Conservation (phyloP, 1,140 invertebrate genomes). For the Luehdorfia chinensis region DNA sequence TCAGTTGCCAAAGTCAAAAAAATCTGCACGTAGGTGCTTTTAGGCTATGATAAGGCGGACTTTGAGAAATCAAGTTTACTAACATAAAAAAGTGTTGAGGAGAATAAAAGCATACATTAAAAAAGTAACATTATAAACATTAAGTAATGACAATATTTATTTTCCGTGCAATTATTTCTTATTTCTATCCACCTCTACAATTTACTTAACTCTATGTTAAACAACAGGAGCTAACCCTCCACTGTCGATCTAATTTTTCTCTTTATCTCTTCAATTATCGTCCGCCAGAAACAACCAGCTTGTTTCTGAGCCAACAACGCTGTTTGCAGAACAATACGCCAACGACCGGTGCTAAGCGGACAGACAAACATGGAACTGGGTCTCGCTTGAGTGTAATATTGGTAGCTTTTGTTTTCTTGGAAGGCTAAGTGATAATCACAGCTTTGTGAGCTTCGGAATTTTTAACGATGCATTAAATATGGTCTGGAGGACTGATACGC, state of each 20-base stretch:
- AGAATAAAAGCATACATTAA: too few relatives aligned
- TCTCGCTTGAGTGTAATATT: conserved; percentile 47
- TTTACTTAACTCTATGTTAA: too few relatives aligned
- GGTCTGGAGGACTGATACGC: background rate
- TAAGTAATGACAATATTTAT: too few relatives aligned
- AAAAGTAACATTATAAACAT: too few relatives aligned
- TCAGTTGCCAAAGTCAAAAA: too few relatives aligned
- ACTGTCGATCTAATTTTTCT: conserved; percentile 42
- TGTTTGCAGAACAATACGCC: conserved; percentile 38
- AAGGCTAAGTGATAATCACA: conserved; percentile 19
- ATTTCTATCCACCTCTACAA: too few relatives aligned
- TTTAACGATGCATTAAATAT: background rate
- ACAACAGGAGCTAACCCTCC: conserved; percentile 21
- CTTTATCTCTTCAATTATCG: conserved; percentile 55
- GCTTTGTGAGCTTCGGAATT: conserved; percentile 4
- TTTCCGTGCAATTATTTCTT: too few relatives aligned
- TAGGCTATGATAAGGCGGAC: too few relatives aligned
- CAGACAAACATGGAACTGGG: conserved; percentile 37
- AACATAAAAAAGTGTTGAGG: too few relatives aligned
- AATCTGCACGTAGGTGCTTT: too few relatives aligned
- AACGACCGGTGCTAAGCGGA: conserved; percentile 34
- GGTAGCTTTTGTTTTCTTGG: conserved; percentile 44
- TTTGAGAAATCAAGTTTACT: too few relatives aligned
- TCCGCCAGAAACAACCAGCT: conserved; percentile 32
- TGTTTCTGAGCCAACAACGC: conserved; percentile 25